Conservation (phyloP, 2,113 vertebrate species). For the Sinocyclocheilus maitianheensis region DNA sequence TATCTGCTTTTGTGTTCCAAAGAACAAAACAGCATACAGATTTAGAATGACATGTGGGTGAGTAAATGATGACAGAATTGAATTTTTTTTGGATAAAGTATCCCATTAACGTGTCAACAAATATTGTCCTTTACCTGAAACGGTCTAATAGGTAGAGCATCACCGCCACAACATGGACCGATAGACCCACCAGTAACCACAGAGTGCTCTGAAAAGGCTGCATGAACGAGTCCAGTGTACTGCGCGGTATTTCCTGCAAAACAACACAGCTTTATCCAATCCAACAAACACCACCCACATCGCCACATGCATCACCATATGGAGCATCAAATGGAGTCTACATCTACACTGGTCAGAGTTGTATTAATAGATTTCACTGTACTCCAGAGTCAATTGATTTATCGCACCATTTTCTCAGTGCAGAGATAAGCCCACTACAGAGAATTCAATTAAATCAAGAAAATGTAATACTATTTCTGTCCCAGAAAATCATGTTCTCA, state of each 20-base stretch:
- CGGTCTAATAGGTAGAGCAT: conserved; percentile 97
- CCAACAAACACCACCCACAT: conserved; percentile 53
- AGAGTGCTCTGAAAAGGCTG: conserved; percentile 98
- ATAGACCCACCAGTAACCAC: conserved; percentile 95
- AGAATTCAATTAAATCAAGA: conserved; percentile 40
- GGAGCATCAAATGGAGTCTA: conserved; percentile 37
- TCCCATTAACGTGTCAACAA: neutral
- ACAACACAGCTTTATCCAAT: conserved; percentile 44
- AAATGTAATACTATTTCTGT: conserved; percentile 32
- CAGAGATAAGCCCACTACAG: conserved; percentile 29
- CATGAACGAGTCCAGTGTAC: conserved; percentile 98
- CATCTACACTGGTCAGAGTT: conserved; percentile 6
- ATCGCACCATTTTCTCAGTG: conserved; percentile 13
- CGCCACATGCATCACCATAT: conserved; percentile 45
- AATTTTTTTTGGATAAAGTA: neutral
- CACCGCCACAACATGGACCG: conserved; percentile 97
- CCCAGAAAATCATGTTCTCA: conserved; percentile 36
- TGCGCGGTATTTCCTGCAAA: conserved; percentile 93
- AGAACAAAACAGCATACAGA: neutral
- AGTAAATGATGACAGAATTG: no score
- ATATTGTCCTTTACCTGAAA: conserved; percentile 84
- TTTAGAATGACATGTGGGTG: neutral
- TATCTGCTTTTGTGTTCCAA: neutral
- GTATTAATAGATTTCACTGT: conserved; percentile 46
- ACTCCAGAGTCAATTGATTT: conserved; percentile 14